Percentiles rank a stretch among this genome's conserved stretches.
These are phyloP conservation scores for Geothlypis trichas DNA, from an alignment of 2,113 vertebrate species.

Conservation along the genomic window DNA sequence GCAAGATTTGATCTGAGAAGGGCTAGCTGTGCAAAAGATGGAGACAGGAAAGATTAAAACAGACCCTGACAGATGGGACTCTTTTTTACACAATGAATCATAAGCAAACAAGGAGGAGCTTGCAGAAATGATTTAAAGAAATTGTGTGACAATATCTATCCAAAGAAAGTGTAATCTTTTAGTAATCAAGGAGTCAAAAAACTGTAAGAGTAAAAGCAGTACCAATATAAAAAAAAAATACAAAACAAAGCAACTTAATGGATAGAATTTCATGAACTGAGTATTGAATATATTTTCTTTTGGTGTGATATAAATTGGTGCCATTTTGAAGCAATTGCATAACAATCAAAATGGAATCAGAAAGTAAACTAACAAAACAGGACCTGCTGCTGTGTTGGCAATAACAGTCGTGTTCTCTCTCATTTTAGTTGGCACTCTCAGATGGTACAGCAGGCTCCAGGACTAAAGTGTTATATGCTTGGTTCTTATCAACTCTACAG, in stretches of 20 bases:
- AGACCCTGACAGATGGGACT: not conserved
- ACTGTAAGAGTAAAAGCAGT: not conserved
- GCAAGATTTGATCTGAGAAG: not conserved
- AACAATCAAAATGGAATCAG: not conserved
- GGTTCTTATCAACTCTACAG: not conserved
- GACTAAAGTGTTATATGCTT: not conserved
- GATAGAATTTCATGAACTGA: not conserved
- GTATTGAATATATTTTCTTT: not conserved
- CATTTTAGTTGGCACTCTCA: not conserved
- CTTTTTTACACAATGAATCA: not conserved
- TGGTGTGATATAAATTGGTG: not conserved
- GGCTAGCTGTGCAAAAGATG: not conserved
- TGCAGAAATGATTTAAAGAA: not conserved
- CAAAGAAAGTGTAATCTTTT: not conserved
- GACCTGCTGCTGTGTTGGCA: not conserved
- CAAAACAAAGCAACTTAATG: not conserved
- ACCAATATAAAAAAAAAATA: not conserved
- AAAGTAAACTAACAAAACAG: not conserved
- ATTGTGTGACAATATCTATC: not conserved
- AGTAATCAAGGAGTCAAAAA: not conserved
- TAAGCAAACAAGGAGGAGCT: not conserved
- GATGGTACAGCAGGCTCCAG: not conserved
- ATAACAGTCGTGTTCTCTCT: not conserved
- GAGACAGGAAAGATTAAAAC: not conserved
- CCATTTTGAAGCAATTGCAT: conserved; percentile 10